A percentile compares a stretch with the other conserved stretches of the same genome.
Conservation (phyloP, 2,888 invertebrate genomes). For the Gastrophysa polygoni region DNA sequence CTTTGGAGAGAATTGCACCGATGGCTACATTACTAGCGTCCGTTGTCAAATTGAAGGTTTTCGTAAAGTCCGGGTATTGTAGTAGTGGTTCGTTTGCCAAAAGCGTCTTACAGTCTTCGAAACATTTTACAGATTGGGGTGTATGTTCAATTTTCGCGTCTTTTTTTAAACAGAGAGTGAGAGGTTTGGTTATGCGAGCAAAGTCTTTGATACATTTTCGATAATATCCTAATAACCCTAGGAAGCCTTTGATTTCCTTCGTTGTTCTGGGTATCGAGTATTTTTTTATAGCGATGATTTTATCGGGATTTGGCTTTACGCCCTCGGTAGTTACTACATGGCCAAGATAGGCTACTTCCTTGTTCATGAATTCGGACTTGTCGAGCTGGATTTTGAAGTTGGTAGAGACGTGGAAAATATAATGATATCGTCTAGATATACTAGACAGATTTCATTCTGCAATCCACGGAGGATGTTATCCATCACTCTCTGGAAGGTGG, state of each 20-base stretch:
- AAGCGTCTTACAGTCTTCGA: conserved; percentile 19
- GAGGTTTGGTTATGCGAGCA: not conserved
- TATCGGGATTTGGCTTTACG: conserved; percentile 28
- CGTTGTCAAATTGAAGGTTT: conserved; percentile 46
- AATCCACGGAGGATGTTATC: conserved; percentile 26
- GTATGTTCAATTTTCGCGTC: not conserved
- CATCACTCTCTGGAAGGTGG: conserved; percentile 28
- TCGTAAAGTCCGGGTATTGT: conserved; percentile 46
- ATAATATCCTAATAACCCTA: conserved; percentile 20
- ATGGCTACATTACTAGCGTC: conserved; percentile 45
- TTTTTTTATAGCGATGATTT: conserved; percentile 16
- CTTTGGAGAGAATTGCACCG: conserved; percentile 46
- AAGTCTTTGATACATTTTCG: conserved; percentile 13
- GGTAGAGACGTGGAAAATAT: conserved; percentile 18
- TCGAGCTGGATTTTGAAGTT: conserved; percentile 30
- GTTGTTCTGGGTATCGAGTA: conserved; percentile 15
- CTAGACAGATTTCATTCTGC: conserved; percentile 20
- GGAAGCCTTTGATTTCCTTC: conserved; percentile 17
- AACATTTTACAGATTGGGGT: not conserved
- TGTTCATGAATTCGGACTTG: conserved; percentile 27
- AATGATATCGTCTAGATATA: conserved; percentile 23
- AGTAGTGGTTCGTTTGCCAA: too few relatives aligned
- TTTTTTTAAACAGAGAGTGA: not conserved
- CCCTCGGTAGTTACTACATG: conserved; percentile 23
- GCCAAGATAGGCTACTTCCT: conserved; percentile 28